Percentiles rank a stretch among this genome's conserved stretches.
Conservation (phyloP, 2,888 invertebrate genomes). For the Helleia helle region DNA sequence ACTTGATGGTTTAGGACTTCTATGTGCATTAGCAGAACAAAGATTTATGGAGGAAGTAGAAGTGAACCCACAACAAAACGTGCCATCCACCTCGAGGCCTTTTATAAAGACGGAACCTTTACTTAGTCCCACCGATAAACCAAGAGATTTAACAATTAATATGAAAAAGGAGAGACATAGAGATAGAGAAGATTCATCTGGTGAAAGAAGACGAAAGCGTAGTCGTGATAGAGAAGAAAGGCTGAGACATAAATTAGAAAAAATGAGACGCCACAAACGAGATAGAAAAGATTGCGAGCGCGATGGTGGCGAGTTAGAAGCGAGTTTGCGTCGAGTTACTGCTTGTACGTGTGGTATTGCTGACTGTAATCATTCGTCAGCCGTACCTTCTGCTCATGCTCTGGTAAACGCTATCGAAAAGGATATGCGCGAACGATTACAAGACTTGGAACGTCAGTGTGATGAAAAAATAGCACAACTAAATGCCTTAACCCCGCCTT, state of each 20-base stretch:
- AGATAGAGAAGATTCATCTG: constrained; percentile 54
- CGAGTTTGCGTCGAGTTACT: constrained; percentile 53
- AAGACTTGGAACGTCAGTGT: constrained; percentile 86
- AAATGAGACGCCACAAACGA: constrained; percentile 56
- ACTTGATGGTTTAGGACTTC: constrained; percentile 79
- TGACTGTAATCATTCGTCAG: constrained; percentile 41
- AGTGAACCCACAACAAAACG: constrained; percentile 38
- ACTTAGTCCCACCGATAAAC: constrained; percentile 43
- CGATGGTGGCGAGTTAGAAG: constrained; percentile 55
- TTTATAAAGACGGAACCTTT: constrained; percentile 54
- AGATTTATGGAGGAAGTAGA: constrained; percentile 84
- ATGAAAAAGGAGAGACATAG: constrained; percentile 51
- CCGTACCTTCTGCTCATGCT: constrained; percentile 67
- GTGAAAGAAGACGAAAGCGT: constrained; percentile 49
- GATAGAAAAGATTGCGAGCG: constrained; percentile 40
- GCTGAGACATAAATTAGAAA: constrained; percentile 56
- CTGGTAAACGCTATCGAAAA: constrained; percentile 83
- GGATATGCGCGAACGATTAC: constrained; percentile 86
- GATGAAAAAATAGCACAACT: constrained; percentile 88
- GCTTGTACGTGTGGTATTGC: constrained; percentile 46
- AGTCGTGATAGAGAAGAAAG: constrained; percentile 57
- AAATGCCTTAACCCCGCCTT: constrained; percentile 78
- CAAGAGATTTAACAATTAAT: constrained; percentile 30
- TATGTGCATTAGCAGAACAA: constrained; percentile 90
- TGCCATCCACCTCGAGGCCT: constrained; percentile 37